Percentiles rank a stretch among this genome's conserved stretches.
phyloP scores from a whole-genome alignment of 2,797 vertebrate species.

The Coluber constrictor region DNA sequence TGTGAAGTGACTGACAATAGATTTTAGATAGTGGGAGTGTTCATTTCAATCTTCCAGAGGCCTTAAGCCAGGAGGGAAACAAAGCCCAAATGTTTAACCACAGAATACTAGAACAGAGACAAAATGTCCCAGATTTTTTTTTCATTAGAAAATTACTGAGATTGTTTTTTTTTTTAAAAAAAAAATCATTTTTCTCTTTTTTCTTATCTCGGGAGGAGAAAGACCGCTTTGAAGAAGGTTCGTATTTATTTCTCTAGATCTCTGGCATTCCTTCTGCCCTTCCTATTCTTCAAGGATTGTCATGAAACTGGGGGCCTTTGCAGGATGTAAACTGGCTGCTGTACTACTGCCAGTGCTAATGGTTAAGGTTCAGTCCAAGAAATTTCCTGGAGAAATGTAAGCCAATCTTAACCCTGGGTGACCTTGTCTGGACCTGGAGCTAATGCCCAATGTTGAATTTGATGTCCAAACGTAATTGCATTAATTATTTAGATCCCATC shows the following conservation, averaged over 20 bases:
- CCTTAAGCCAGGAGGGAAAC: neutral
- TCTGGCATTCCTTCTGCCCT: neutral
- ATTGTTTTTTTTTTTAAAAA: neutral
- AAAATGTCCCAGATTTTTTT: neutral
- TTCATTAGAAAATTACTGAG: neutral
- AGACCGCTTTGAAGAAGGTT: neutral
- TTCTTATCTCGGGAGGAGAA: neutral
- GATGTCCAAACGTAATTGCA: neutral
- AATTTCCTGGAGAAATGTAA: neutral
- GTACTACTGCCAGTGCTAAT: neutral
- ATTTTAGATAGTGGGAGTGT: constrained; percentile 15
- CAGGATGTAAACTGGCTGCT: neutral
- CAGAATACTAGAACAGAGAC: neutral
- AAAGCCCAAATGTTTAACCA: constrained; percentile 15
- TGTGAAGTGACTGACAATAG: constrained; percentile 32
- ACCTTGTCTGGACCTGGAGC: neutral
- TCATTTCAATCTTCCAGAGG: constrained; percentile 10
- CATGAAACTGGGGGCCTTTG: neutral
- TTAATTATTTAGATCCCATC: neutral
- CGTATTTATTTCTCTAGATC: neutral
- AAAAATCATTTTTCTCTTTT: neutral
- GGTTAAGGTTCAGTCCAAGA: neutral
- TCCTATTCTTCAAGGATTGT: neutral
- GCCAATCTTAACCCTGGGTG: neutral
- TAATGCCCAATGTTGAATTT: neutral